Evolutionary conservation across 2,888 invertebrate genomes (phyloP), one percentile per base, ranked within the genome.

Genomic region (Slavum lentiscoides): DNA sequence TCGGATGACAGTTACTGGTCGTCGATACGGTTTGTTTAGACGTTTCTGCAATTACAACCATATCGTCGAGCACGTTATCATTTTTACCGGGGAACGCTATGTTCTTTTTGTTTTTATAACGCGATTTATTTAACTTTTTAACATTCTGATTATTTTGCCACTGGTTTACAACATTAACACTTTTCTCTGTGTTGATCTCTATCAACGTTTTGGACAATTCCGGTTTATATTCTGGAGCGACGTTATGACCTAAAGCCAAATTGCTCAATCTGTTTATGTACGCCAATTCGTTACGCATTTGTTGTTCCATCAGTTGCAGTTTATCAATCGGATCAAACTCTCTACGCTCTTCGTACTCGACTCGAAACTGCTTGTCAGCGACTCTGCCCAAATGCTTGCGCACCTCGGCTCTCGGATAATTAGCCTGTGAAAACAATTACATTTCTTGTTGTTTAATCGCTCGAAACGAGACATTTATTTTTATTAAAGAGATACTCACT

Each of bases 231-330:
- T 80, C 70, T 15, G 21, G 2, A 21, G 6, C 23, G 19, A 0
- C 30, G 4, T 58, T 37, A 8, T 15, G 61, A 15, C 64, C 64
- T 4, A 80, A 55, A 80, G 55, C 13, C 55, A 70, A 13, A 55
- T 55, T 53, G 19, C 62, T 62, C 62, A 80, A 72, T 64, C 64
- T 80, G 13, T 80, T 80, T 15, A 80, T 23, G 23, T 80, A 80
- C 13, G 62, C 4, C 13, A 62, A 80, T 64, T 80, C 77, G 0
- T 21, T 13, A 5, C 62, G 49, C 62, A 70, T 62, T 58, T 80
- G 77, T n/a, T 70, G 8, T 30, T 80, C 77, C 62, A 80, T 70
- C 0, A 80, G n/a, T 58, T 64, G 55, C 7, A 70, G 1, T 80
- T 43, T 70, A 39, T 55, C 55, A 2, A 49, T 9, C 2, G 15